These are phyloP conservation scores for Geotrupes spiniger DNA, from an alignment of 2,888 invertebrate genomes.

Conservation along the genomic window DNA sequence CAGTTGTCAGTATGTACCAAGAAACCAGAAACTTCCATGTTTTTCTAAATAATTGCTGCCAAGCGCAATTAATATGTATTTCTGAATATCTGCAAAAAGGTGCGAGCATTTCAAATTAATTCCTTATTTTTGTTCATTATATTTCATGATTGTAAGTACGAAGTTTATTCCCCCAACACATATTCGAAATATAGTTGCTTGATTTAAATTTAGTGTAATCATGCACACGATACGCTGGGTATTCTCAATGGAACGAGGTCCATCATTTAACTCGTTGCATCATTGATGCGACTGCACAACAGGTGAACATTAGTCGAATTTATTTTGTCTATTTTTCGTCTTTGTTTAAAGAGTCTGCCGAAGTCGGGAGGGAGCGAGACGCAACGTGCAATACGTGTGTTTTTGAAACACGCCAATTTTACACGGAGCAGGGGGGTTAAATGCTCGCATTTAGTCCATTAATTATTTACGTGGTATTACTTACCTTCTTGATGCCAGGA, in stretches of 20 bases:
- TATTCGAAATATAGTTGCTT: too few species aligned
- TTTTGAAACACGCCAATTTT: conserved; percentile 29
- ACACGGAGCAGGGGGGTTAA: conserved; percentile 41
- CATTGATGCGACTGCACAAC: conserved; percentile 42
- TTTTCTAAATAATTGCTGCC: too few species aligned
- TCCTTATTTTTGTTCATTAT: too few species aligned
- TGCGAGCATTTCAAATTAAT: too few species aligned
- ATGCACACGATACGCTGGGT: conserved; percentile 12
- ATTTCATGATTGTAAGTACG: too few species aligned
- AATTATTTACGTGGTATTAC: conserved; percentile 38
- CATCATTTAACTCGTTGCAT: conserved; percentile 45
- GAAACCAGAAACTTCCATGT: too few species aligned
- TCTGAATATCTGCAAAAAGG: too few species aligned
- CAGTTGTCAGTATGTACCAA: too few species aligned
- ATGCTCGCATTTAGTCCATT: conserved; percentile 26
- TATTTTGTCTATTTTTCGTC: conserved; percentile 12
- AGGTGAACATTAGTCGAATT: conserved; percentile 35
- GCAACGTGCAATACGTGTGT: conserved; percentile 5
- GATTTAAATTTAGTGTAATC: too few species aligned
- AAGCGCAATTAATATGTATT: too few species aligned
- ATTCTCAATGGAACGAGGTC: conserved; percentile 35
- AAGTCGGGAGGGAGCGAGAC: conserved; percentile 3
- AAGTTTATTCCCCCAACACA: too few species aligned
- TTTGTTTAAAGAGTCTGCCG: conserved; percentile 16
- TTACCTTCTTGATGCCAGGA: conserved; percentile 52